Evolutionary conservation across 1,140 invertebrate genomes (phyloP), one percentile per base, ranked within the genome.

Genomic region (Bombus consobrinus): DNA sequence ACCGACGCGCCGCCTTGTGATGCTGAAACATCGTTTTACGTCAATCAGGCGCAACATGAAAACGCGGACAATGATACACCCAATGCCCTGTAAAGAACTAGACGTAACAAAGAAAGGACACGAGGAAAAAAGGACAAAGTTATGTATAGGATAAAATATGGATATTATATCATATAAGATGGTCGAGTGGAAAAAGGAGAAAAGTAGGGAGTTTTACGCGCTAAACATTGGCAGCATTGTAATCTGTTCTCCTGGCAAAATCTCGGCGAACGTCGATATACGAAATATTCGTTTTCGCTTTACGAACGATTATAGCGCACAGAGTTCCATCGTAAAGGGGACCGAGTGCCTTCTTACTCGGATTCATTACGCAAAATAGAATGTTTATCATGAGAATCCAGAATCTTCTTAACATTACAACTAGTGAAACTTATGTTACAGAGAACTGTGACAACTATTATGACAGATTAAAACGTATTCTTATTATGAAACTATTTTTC

Each of bases 241-340:
- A 37, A 47, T 69, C 91, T 89, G 94, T 95, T 91, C 89, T 93
- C 94, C 89, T 93, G 93, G 94, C 93, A 94, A 95, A 94, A 95
- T 93, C 91, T 90, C 91, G 87, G 89, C 92, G 94, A 95, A 95
- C 94, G 92, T 94, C 93, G 85, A 87, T 87, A 89, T 91, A 92
- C 91, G 93, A 91, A 92, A 95, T 95, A 94, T 82, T 92, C 91
- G 89, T 93, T 92, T 71, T 64, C 79, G 72, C 72, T 43, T 39
- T 69, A 80, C 81, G 87, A 92, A 91, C 89, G 87, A 93, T 91
- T 94, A 94, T 93, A 90, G 91, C 93, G 94, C 87, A 92, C 92
- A 91, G 93, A 94, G 94, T 95, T 95, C 94, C 85, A 91, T 92
- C 92, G 94, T 95, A 95, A 95, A 95, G 95, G 95, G 94, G 94